Base-by-base conservation (phyloP, 2,888 invertebrate species). In the Dorcus parallelipipedus region DNA sequence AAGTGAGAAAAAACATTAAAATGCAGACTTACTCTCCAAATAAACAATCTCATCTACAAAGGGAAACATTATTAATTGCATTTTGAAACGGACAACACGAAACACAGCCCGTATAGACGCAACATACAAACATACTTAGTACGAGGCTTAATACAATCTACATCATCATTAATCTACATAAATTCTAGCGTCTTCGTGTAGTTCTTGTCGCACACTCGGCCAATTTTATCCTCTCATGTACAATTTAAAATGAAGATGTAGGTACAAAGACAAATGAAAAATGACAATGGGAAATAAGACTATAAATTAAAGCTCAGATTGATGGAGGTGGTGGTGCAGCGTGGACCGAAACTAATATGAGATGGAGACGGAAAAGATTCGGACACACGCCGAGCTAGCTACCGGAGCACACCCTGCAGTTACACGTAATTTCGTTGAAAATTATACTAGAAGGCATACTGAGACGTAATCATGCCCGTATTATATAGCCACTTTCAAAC, bases 261-360 rank as follows among this genome's bases (percentile, higher is more conserved):
- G 65, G 68, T 69, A 68, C 58, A 61, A 62, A 67, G 66, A 61
- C 64, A 68, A 67, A 69, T 69, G 70, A 71, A 71, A 69, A 70
- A 71, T 70, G 71, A 69, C 70, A 73, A 71, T 69, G 71, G 73
- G 71, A 73, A 74, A 75, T 75, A 73, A 73, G 71, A 74, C 71
- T 66, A 75, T 76, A 75, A 73, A 74, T 75, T 74, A 74, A 69
- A 64, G 64, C 56, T 55, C 65, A 74, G 75, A 76, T 75, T 74
- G 73, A 76, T 76, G 76, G 67, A 70, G 73, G 69, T 49, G 57
- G 57, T 52, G 53, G 53, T 58, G 64, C 63, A 61, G 68, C 63
- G 64, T 68, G 70, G 71, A 72, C 70, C 71, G 69, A 71, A 70
- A 73, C 71, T 72, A 72, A 73, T 72, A 68, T 64, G 59, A 62